Conservation (phyloP, 2,888 invertebrate genomes). For the Heliconius erato region DNA sequence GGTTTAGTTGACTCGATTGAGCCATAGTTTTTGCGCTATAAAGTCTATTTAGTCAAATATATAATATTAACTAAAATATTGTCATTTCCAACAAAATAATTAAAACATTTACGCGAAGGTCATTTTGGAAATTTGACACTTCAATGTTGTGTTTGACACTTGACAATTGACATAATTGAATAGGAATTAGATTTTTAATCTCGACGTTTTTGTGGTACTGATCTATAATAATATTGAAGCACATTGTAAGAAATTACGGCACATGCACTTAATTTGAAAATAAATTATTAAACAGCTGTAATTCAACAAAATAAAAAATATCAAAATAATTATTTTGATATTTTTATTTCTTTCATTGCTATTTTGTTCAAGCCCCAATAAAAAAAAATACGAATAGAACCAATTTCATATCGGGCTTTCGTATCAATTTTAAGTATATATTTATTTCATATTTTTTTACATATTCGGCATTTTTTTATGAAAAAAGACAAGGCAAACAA, state of each 20-base stretch:
- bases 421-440: no score
- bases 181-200: constrained; percentile 15
- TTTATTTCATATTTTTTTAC: no score
- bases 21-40: constrained; percentile 65
- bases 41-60: constrained; percentile 45
- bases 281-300: neutral
- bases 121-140: constrained; percentile 51
- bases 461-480: no score
- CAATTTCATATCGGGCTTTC: no score
- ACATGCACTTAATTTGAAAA: neutral
- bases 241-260: neutral
- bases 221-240: neutral
- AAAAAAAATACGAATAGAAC: no score
- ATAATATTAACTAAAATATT: constrained; percentile 27
- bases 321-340: no score
- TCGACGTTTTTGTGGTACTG: neutral
- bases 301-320: no score
- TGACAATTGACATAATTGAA: constrained; percentile 39
- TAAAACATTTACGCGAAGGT: constrained; percentile 54
- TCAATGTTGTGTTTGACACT: constrained; percentile 28
- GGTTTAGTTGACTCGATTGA: constrained; percentile 76
- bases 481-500: no score
- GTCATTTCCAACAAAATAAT: constrained; percentile 61
- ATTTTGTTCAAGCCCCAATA: no score
- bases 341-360: no score